Percentiles rank a stretch among this genome's conserved stretches.
These are phyloP conservation scores for Clepsis dumicolana DNA, from an alignment of 2,888 invertebrate species.

Conservation along the genomic window DNA sequence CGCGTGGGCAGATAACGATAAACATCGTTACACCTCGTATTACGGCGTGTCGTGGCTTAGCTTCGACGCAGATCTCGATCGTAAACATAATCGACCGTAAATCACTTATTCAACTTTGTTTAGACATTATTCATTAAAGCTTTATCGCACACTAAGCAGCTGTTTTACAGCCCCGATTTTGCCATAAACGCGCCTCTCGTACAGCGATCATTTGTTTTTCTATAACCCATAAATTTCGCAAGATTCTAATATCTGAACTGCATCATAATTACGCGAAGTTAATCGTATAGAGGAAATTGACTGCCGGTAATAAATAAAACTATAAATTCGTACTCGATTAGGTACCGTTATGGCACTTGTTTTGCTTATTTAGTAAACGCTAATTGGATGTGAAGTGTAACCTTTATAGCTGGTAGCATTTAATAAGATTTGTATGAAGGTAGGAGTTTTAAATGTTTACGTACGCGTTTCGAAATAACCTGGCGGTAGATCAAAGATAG, in stretches of 20 bases:
- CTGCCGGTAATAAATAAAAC: constrained; percentile 46
- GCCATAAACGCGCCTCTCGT: constrained; percentile 47
- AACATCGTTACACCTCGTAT: constrained; percentile 46
- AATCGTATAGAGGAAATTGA: constrained; percentile 51
- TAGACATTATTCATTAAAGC: constrained; percentile 55
- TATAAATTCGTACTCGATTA: constrained; percentile 50
- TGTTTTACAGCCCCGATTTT: constrained; percentile 44
- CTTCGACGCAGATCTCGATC: constrained; percentile 52
- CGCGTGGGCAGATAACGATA: constrained; percentile 50
- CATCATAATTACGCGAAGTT: constrained; percentile 45
- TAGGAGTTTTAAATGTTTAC: constrained; percentile 34
- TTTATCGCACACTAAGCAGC: constrained; percentile 46
- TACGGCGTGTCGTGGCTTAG: constrained; percentile 48
- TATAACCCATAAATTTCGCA: constrained; percentile 37
- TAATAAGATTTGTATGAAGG: constrained; percentile 39
- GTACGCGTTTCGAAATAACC: constrained; percentile 50
- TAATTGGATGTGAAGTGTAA: constrained; percentile 60
- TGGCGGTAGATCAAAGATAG: constrained; percentile 50
- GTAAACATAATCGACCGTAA: constrained; percentile 64
- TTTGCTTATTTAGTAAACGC: constrained; percentile 58
- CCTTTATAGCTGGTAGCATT: constrained; percentile 35
- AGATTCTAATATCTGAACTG: constrained; percentile 20
- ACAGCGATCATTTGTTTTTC: constrained; percentile 45
- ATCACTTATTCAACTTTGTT: constrained; percentile 60
- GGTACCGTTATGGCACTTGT: constrained; percentile 53